A percentile compares a stretch with the other conserved stretches of the same genome.
phyloP scores from a whole-genome alignment of 2,888 invertebrate species.

The Megaustenia siamemsis region DNA sequence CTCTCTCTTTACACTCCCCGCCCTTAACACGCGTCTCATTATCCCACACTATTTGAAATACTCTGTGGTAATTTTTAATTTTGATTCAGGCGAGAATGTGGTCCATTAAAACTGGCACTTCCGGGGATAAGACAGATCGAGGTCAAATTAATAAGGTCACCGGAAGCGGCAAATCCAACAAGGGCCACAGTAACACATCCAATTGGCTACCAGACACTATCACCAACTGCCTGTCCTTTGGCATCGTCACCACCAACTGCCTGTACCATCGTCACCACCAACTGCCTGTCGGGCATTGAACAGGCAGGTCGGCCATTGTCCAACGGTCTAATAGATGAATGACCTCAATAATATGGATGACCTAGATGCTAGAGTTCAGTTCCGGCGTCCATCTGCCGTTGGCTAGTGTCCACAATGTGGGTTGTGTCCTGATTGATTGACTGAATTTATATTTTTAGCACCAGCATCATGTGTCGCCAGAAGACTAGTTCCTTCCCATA shows the following conservation, averaged over 20 bases:
- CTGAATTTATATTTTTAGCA: too few species aligned
- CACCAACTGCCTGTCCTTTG: slow-evolving; percentile 20
- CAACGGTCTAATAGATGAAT: neutral
- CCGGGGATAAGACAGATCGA: neutral
- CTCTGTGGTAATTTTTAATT: neutral
- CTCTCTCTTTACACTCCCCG: too few species aligned
- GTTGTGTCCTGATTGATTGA: neutral
- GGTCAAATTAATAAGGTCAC: slow-evolving; percentile 22
- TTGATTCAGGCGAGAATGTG: neutral
- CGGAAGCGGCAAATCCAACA: too few species aligned
- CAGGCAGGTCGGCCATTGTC: neutral
- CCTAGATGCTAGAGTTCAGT: neutral
- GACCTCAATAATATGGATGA: neutral
- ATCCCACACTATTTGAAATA: too few species aligned
- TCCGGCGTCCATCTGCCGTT: slow-evolving; percentile 26
- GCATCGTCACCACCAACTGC: too few species aligned
- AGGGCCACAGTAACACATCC: neutral
- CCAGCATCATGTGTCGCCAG: too few species aligned
- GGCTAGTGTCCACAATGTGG: neutral
- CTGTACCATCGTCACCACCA: too few species aligned
- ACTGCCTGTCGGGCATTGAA: neutral
- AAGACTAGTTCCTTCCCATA: too few species aligned
- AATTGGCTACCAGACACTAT: slow-evolving; percentile 9
- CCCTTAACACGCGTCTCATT: too few species aligned
- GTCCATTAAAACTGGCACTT: slow-evolving; percentile 13